These are phyloP conservation scores for Pithys albifrons DNA, from an alignment of 2,113 vertebrate species.

Conservation along the genomic window DNA sequence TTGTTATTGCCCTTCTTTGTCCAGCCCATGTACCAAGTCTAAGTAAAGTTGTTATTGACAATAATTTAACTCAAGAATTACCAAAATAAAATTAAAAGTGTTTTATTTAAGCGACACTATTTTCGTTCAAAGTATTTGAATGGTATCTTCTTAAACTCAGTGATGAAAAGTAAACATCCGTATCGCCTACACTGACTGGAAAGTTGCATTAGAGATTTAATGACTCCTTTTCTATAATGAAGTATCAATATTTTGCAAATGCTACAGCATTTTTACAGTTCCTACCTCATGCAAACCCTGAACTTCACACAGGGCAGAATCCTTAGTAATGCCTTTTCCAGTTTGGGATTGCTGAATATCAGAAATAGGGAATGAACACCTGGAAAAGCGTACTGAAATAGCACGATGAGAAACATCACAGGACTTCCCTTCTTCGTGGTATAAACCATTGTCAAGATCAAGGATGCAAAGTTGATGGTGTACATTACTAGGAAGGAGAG, in stretches of 20 bases:
- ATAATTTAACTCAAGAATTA: neutral
- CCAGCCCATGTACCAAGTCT: neutral
- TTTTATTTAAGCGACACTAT: neutral
- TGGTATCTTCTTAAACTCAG: neutral
- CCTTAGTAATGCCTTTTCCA: neutral
- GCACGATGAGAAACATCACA: rapidly evolving
- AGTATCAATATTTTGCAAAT: neutral
- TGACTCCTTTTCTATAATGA: neutral
- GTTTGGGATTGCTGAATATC: conserved; percentile 12
- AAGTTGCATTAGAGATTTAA: neutral
- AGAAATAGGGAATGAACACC: neutral
- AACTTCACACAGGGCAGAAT: neutral
- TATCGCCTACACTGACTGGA: neutral
- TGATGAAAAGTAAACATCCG: neutral
- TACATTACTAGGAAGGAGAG: too few relatives aligned
- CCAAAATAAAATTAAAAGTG: too few relatives aligned
- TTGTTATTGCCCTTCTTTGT: neutral
- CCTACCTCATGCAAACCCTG: neutral
- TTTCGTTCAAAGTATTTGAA: neutral
- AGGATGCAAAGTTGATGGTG: neutral
- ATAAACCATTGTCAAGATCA: neutral
- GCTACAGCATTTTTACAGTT: neutral
- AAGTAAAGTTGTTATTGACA: neutral
- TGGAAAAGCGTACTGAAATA: neutral
- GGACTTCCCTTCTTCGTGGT: rapidly evolving